These are phyloP conservation scores for Colletes collaris DNA, from an alignment of 2,888 invertebrate genomes.

Conservation along the genomic window DNA sequence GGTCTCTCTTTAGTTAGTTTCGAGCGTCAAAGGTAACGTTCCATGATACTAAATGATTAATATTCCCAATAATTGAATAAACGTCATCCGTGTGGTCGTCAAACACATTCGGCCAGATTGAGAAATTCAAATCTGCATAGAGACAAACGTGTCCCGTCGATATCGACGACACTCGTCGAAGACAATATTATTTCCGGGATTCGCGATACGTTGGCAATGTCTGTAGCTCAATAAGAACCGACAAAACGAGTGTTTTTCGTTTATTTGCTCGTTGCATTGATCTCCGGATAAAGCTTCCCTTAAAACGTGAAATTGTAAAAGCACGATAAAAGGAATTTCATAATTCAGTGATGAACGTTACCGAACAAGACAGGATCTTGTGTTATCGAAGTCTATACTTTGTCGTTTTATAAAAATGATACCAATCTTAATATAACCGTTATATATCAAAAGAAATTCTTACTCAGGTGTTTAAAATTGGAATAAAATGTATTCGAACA, in stretches of 20 bases:
- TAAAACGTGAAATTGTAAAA: too few species aligned
- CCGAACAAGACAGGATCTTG: not conserved
- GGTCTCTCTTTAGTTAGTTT: not conserved
- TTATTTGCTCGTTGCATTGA: constrained; percentile 13
- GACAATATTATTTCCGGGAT: constrained; percentile 16
- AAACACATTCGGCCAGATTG: not conserved
- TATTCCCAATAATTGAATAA: constrained; percentile 8
- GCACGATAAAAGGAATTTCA: not conserved
- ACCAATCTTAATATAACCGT: not conserved
- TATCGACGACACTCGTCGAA: not conserved
- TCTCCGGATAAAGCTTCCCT: not conserved
- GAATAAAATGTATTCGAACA: not conserved
- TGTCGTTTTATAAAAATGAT: not conserved
- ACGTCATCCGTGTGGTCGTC: not conserved
- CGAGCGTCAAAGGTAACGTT: not conserved
- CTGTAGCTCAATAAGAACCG: not conserved
- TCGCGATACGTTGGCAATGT: constrained; percentile 1
- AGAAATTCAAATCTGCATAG: constrained; percentile 8
- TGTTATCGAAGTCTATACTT: too few species aligned
- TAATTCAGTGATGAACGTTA: not conserved
- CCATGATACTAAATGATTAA: not conserved
- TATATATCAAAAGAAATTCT: not conserved
- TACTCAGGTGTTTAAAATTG: not conserved
- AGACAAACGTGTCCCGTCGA: not conserved
- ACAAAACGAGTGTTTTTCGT: constrained; percentile 8